These are phyloP conservation scores for Carcharodon carcharias DNA, from an alignment of 2,797 vertebrate genomes.

Conservation along the genomic window DNA sequence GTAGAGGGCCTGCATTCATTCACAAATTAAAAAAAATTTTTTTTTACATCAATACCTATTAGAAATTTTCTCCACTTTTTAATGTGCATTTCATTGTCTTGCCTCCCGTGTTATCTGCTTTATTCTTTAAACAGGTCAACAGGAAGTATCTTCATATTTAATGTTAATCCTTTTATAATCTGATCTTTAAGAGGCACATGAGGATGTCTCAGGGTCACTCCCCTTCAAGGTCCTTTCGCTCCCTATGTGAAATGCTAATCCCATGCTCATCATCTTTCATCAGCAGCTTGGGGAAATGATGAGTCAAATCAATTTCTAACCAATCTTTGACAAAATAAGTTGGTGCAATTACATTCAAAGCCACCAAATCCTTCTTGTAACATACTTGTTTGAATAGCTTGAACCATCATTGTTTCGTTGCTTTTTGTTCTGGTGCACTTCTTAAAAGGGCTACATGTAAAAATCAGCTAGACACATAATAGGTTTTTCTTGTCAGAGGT, in stretches of 20 bases:
- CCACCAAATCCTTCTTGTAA: neutral
- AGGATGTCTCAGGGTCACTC: neutral
- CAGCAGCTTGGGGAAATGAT: neutral
- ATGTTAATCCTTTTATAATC: neutral
- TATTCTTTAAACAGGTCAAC: neutral
- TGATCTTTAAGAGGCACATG: neutral
- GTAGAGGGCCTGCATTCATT: neutral
- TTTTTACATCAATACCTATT: neutral
- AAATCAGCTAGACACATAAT: no score
- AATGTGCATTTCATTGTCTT: neutral
- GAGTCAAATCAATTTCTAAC: neutral
- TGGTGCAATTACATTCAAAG: neutral
- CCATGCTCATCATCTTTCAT: neutral
- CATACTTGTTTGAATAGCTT: neutral
- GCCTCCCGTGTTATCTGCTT: neutral
- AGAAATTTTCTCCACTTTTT: neutral
- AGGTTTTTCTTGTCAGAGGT: neutral
- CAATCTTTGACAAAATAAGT: neutral
- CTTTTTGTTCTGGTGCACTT: neutral
- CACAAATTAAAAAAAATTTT: neutral
- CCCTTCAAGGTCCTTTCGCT: neutral
- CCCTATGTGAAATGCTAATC: neutral
- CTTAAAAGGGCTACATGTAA: neutral
- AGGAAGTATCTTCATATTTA: neutral
- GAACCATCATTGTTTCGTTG: neutral